Base-by-base conservation (phyloP, 2,888 invertebrate genomes). In the Lasioglossum vierecki region DNA sequence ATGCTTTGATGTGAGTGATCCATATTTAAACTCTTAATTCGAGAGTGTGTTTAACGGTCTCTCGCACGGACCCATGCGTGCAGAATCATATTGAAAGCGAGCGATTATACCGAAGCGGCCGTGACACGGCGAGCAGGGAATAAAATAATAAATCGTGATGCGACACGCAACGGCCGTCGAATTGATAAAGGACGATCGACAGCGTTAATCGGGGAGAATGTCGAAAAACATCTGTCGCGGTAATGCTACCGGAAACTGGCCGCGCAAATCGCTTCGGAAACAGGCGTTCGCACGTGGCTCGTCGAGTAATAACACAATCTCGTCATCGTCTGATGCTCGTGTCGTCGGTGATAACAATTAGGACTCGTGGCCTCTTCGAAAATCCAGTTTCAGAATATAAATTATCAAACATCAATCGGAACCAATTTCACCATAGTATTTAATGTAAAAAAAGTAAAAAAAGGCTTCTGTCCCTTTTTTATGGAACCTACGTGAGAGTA, bases 331-430 rank as follows among this genome's bases (percentile, higher is more conserved):
- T 41, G 87, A 83, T 85, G 84, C 76, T 71, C 85, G 87, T 84
- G 92, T 91, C 92, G 89, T 83, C 81, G 80, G 86, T 88, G 88
- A 92, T 92, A 91, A 92, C 90, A 88, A 92, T 91, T 91, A 90
- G 90, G n/a, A 89, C 85, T 84, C 81, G 77, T 46, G 68, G 75
- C 79, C 77, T 82, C 83, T 82, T 82, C 70, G 60, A 11, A n/a
- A 71, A 44, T 22, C 15, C 75, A 73, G 8, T 22, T 72, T 75
- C 73, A n/a, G 70, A 74, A 83, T 88, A 88, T 81, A 89, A 90
- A 90, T 90, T 89, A 72, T 74, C 70, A 66, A 70, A 83, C 82
- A 88, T 87, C 89, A 79, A 89, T 90, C 85, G 63, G 44, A 44
- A 83, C 39, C 75, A 73, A 79, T 73, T 75, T 75, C 2, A 15